Conservation (phyloP, 1,140 invertebrate genomes). For the Bombus picipes region DNA sequence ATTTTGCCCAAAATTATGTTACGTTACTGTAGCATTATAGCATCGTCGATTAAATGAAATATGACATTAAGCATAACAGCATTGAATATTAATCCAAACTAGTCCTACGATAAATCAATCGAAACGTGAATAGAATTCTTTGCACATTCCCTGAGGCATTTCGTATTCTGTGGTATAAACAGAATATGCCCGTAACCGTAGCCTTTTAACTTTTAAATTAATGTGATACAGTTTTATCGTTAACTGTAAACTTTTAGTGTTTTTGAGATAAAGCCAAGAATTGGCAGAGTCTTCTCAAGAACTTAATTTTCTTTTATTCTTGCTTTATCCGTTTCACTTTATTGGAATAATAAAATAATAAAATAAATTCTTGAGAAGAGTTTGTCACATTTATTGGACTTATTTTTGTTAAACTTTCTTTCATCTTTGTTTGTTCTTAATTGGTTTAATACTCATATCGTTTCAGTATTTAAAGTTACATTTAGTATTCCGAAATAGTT, state of each 20-base stretch:
- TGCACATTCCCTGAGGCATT: not conserved
- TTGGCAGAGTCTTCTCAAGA: not conserved
- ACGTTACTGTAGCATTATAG: too few species aligned
- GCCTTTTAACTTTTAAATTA: not conserved
- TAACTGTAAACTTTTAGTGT: not conserved
- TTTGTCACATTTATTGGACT: not conserved
- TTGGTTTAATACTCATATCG: not conserved
- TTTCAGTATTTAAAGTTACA: not conserved
- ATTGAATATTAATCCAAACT: not conserved
- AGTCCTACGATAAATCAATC: not conserved
- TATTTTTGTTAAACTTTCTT: not conserved
- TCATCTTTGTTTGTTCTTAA: not conserved
- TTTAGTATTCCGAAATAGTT: not conserved
- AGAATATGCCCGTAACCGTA: too few species aligned
- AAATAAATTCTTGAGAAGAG: not conserved
- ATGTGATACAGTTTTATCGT: not conserved
- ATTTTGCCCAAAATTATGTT: not conserved
- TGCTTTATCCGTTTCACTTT: too few species aligned
- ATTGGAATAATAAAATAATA: too few species aligned
- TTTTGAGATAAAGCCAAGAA: not conserved
- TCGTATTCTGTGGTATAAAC: not conserved
- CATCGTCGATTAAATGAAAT: not conserved
- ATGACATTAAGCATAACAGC: not conserved
- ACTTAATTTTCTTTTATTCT: too few species aligned
- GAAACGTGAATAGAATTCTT: not conserved